Evolutionary conservation across 2,888 invertebrate species (phyloP).

Genomic region (Caenorhabditis wallacei): DNA sequence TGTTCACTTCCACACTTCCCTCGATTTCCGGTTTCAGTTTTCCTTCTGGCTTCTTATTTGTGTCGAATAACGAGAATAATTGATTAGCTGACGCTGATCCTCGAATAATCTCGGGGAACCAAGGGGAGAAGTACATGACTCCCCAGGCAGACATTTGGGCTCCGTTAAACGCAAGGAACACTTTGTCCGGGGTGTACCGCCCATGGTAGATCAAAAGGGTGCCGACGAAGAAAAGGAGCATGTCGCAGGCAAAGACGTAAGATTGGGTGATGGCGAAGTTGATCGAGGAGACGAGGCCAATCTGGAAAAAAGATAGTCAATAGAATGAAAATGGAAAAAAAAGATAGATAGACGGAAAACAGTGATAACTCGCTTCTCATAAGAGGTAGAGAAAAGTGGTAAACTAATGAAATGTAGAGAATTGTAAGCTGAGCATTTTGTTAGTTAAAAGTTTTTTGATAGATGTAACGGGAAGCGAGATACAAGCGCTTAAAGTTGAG

Average conservation of each 20-base stretch:
- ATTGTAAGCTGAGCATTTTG: too few relatives aligned
- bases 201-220: constrained; percentile 67
- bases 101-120: constrained; percentile 55
- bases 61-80: constrained; percentile 55
- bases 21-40: constrained; percentile 52
- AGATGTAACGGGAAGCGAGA: too few relatives aligned
- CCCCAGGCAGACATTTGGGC: constrained; percentile 65
- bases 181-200: constrained; percentile 49
- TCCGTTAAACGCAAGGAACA: constrained; percentile 65
- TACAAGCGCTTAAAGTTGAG: not conserved
- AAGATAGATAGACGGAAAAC: not conserved
- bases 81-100: constrained; percentile 55
- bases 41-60: constrained; percentile 11
- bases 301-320: constrained; percentile 27
- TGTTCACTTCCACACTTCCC: constrained; percentile 88
- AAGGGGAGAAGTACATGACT: constrained; percentile 63
- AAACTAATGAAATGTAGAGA: too few relatives aligned
- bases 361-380: too few relatives aligned
- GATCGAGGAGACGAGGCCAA: constrained; percentile 58
- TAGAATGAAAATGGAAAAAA: constrained; percentile 1
- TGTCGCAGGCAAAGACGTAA: constrained; percentile 70
- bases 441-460: too few relatives aligned
- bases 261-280: constrained; percentile 68
- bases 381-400: too few relatives aligned
- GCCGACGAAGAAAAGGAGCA: constrained; percentile 65